These are phyloP conservation scores for Coregonus clupeaformis DNA, from an alignment of 2,113 vertebrate species.

Conservation along the genomic window DNA sequence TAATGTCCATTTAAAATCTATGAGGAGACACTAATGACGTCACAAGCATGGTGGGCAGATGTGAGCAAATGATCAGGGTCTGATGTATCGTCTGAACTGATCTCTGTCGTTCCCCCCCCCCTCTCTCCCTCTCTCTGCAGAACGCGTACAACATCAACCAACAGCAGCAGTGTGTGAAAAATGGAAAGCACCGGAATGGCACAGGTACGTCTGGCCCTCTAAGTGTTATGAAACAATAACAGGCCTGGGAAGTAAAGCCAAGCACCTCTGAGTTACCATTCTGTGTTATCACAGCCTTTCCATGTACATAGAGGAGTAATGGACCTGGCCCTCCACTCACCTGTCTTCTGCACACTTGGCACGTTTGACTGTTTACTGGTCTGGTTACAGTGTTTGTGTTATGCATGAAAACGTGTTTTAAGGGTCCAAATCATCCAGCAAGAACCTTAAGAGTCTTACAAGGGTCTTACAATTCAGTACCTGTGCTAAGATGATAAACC, in stretches of 20 bases:
- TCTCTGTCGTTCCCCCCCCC: neutral
- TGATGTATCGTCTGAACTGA: neutral
- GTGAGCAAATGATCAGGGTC: neutral
- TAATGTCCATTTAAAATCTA: conserved; percentile 5
- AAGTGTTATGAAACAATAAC: conserved; percentile 11
- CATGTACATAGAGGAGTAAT: neutral
- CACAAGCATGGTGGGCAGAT: neutral
- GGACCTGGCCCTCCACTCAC: conserved; percentile 18
- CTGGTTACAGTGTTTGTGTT: neutral
- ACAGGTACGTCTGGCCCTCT: conserved; percentile 68
- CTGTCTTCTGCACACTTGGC: neutral
- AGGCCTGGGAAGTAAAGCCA: neutral
- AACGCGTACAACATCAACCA: conserved; percentile 75
- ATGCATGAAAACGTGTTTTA: neutral
- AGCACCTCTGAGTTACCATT: conserved; percentile 16
- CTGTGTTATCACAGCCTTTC: neutral
- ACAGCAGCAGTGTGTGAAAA: conserved; percentile 53
- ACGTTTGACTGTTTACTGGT: neutral
- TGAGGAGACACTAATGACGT: neutral
- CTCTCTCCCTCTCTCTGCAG: conserved; percentile 51
- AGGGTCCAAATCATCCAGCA: neutral
- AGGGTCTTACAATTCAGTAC: neutral
- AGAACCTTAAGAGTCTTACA: neutral
- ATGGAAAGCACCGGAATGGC: conserved; percentile 62
- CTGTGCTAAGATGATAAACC: neutral